Conservation (phyloP, 2,888 invertebrate genomes). For the Agonopterix arenella region DNA sequence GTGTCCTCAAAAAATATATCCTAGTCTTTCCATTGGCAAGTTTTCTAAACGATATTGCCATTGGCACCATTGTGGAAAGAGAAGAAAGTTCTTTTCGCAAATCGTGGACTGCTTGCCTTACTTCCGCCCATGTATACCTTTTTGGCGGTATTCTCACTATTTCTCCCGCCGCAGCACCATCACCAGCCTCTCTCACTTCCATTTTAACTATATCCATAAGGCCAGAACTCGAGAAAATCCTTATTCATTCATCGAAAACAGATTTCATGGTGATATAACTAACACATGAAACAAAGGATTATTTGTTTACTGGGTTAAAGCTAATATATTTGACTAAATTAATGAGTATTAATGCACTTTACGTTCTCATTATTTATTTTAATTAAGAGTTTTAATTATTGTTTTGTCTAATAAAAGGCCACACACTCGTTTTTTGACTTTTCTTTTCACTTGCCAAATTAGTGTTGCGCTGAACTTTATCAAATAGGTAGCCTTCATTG, state of each 20-base stretch:
- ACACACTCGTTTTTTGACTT: constrained; percentile 52
- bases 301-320: background rate
- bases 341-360: constrained; percentile 28
- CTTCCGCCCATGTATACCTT: constrained; percentile 85
- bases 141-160: constrained; percentile 48
- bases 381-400: constrained; percentile 14
- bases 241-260: constrained; percentile 21
- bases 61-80: constrained; percentile 88
- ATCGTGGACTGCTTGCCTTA: constrained; percentile 87
- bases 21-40: constrained; percentile 87
- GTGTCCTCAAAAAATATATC: constrained; percentile 93
- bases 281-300: constrained; percentile 13
- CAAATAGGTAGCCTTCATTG: too few relatives aligned
- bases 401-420: constrained; percentile 2
- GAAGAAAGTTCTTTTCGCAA: constrained; percentile 86
- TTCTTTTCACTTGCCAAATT: constrained; percentile 37
- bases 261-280: constrained; percentile 41
- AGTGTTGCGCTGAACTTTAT: too few relatives aligned
- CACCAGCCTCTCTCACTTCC: constrained; percentile 68
- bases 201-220: constrained; percentile 49
- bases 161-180: constrained; percentile 63
- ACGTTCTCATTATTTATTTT: constrained; percentile 31
- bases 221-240: constrained; percentile 20
- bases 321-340: constrained; percentile 34
- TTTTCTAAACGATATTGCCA: constrained; percentile 87